Evolutionary conservation across 2,113 vertebrate genomes (phyloP).

Genomic region (Sprattus sprattus): DNA sequence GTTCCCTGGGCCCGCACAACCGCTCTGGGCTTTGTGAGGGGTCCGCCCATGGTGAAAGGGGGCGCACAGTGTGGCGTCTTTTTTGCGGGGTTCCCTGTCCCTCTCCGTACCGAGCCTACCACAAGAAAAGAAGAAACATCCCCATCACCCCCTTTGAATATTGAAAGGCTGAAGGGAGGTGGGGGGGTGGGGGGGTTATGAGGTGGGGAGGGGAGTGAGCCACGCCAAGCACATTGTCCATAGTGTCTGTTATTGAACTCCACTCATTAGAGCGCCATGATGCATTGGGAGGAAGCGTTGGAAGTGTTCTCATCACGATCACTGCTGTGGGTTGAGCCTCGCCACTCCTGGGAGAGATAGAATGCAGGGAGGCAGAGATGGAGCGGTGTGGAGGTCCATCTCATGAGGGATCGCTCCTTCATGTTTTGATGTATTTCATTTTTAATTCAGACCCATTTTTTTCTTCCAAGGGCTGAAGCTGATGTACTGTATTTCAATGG

Average conservation of each 20-base stretch:
- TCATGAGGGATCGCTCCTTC: neutral
- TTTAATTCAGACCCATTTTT: neutral
- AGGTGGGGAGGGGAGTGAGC: conserved; percentile 47
- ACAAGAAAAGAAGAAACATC: conserved; percentile 60
- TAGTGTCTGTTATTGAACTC: conserved; percentile 34
- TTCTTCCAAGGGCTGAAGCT: neutral
- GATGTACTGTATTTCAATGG: neutral
- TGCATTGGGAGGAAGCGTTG: conserved; percentile 46
- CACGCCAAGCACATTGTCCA: conserved; percentile 50
- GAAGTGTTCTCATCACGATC: neutral
- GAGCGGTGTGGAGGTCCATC: neutral
- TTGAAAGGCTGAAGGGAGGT: conserved; percentile 54
- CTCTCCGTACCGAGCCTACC: conserved; percentile 56
- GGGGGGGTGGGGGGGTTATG: conserved; percentile 38
- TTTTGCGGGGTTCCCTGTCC: conserved; percentile 36
- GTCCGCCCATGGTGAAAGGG: conserved; percentile 62
- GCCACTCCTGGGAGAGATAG: no score
- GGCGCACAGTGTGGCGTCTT: conserved; percentile 60
- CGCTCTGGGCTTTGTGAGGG: conserved; percentile 60
- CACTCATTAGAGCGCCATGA: conserved; percentile 63
- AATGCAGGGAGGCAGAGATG: neutral
- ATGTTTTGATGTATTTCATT: neutral
- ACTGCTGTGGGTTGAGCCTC: neutral
- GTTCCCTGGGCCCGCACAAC: conserved; percentile 54
- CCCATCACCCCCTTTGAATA: conserved; percentile 67